Evolutionary conservation across 2,113 vertebrate species (phyloP).

Genomic region (Vicugna pacos): DNA sequence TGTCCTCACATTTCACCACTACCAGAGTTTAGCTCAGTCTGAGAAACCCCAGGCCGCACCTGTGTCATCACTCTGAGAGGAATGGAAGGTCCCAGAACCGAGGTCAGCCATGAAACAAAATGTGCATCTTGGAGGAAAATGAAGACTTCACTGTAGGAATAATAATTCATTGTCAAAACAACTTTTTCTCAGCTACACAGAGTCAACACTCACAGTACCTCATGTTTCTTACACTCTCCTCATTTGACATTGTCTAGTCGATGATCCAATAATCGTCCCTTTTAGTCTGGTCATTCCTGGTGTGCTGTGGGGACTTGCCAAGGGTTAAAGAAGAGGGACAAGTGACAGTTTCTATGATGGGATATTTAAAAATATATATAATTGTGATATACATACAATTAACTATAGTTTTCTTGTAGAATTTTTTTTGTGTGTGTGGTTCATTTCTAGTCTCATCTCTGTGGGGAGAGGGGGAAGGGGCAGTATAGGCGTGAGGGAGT

Average conservation of each 20-base stretch:
- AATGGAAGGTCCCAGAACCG: not conserved
- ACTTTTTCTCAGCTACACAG: not conserved
- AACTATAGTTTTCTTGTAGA: not conserved
- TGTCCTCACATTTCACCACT: slow-evolving; percentile 12
- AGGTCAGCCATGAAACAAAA: slow-evolving; percentile 30
- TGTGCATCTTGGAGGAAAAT: not conserved
- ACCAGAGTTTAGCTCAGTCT: not conserved
- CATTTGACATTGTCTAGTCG: slow-evolving; percentile 1
- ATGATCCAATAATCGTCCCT: not conserved
- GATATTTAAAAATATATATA: not conserved
- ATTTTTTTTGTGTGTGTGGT: not conserved
- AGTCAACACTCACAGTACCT: not conserved
- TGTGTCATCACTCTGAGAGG: not conserved
- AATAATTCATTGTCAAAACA: not conserved
- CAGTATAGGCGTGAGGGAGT: not conserved
- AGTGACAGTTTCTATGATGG: not conserved
- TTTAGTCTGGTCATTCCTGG: not conserved
- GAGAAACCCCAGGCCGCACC: not conserved
- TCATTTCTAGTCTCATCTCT: not conserved
- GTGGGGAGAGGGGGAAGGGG: not conserved
- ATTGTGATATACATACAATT: not conserved
- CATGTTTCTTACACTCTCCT: not conserved
- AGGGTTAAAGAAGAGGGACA: not conserved
- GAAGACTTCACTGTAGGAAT: not conserved
- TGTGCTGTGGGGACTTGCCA: not conserved